Conservation (phyloP, 1,140 invertebrate genomes). For the Bacillus rossius region DNA sequence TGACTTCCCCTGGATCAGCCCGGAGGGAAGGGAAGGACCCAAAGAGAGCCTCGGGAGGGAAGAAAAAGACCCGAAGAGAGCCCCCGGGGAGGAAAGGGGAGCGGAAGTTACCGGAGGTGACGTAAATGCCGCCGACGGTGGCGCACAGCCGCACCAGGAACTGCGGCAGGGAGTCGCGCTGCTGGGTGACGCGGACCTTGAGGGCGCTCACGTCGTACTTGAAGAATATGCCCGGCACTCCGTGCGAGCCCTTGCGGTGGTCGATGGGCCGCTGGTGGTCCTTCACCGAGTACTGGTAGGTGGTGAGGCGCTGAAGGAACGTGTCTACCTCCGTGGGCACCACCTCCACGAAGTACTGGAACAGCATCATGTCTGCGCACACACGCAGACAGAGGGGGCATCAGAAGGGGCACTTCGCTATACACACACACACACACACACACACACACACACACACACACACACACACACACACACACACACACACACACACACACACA, state of each 20-base stretch:
- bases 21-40: no score
- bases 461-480: not conserved
- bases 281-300: conserved; percentile 92
- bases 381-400: not conserved
- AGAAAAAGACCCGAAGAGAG: no score
- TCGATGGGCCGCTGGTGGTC: conserved; percentile 75
- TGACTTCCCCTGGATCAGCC: no score
- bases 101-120: conserved; percentile 58
- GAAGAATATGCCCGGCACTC: conserved; percentile 89
- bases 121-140: conserved; percentile 86
- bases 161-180: conserved; percentile 69
- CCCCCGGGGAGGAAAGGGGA: no score
- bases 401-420: not conserved
- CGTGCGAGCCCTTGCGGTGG: conserved; percentile 74
- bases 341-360: conserved; percentile 94
- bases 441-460: no score
- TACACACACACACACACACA: not conserved
- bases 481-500: not conserved
- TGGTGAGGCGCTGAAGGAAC: conserved; percentile 59
- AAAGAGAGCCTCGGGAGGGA: no score
- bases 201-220: conserved; percentile 91
- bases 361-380: conserved; percentile 65
- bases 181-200: conserved; percentile 78
- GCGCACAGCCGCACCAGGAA: conserved; percentile 85
- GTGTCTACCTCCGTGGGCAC: conserved; percentile 89